phyloP scores from a whole-genome alignment of 2,113 vertebrate genomes.

The Ophiodon elongatus region DNA sequence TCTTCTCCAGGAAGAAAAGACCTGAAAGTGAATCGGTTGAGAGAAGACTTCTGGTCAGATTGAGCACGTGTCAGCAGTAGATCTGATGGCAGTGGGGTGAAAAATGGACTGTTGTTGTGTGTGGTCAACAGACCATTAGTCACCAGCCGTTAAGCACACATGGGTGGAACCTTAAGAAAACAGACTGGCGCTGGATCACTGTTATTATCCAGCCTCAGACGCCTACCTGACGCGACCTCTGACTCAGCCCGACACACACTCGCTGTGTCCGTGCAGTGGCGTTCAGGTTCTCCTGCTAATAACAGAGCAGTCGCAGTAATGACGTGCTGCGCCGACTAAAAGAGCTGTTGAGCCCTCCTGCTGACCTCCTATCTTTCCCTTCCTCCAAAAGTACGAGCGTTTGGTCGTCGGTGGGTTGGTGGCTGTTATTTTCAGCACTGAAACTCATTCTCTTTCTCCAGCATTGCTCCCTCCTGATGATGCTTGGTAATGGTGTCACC shows the following conservation, averaged over 20 bases:
- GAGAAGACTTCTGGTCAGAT: neutral
- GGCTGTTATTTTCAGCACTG: slow-evolving; percentile 21
- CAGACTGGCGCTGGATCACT: slow-evolving; percentile 11
- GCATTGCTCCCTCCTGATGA: neutral
- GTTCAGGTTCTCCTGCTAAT: slow-evolving; percentile 18
- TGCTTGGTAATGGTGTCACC: neutral
- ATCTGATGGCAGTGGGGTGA: neutral
- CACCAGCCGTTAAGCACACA: neutral
- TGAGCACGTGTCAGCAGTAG: neutral
- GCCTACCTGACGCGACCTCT: slow-evolving; percentile 21
- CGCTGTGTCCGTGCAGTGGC: slow-evolving; percentile 17
- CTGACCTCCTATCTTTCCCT: slow-evolving; percentile 19
- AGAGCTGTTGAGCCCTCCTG: slow-evolving; percentile 7
- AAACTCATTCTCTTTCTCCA: neutral
- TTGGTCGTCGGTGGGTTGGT: neutral
- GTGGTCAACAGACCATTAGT: neutral
- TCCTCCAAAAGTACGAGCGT: neutral
- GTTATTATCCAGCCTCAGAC: slow-evolving; percentile 26
- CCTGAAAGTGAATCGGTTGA: too few relatives aligned
- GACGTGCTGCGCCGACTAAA: slow-evolving; percentile 18
- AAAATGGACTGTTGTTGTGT: neutral
- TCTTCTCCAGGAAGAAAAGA: too few relatives aligned
- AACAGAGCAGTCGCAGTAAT: slow-evolving; percentile 42
- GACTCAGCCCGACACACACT: neutral
- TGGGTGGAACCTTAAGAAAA: slow-evolving; percentile 21